phyloP scores from a whole-genome alignment of 2,888 invertebrate genomes.

The Hydrotaea cyrtoneurina region DNA sequence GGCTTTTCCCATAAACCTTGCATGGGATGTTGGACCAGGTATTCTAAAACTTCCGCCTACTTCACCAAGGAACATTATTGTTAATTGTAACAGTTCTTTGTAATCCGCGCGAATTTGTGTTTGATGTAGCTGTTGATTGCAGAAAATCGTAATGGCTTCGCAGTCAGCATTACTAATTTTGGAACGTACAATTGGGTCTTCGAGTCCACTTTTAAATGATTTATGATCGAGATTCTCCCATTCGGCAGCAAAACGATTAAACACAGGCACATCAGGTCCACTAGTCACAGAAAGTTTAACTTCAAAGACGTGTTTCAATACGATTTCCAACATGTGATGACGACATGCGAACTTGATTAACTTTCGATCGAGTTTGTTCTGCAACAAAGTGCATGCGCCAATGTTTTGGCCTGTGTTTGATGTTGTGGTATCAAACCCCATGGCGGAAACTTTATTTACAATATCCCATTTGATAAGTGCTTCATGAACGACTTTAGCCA shows the following conservation, averaged over 20 bases:
- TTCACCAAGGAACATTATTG: constrained; percentile 31
- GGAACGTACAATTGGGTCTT: background rate
- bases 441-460: constrained; percentile 22
- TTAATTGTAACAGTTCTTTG: constrained; percentile 14
- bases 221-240: background rate
- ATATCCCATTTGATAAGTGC: constrained; percentile 32
- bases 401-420: constrained; percentile 17
- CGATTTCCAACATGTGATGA: constrained; percentile 38
- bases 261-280: constrained; percentile 10
- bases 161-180: constrained; percentile 22
- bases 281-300: constrained; percentile 19
- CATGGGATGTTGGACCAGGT: constrained; percentile 27
- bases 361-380: constrained; percentile 28
- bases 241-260: background rate
- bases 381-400: background rate
- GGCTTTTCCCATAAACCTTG: constrained; percentile 34
- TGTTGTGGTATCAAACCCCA: constrained; percentile 29
- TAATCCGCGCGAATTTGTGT: constrained; percentile 4
- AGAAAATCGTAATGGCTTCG: constrained; percentile 16
- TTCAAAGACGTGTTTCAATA: constrained; percentile 29
- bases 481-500: constrained; percentile 21
- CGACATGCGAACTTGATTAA: constrained; percentile 38
- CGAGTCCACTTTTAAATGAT: constrained; percentile 1
- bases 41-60: background rate
- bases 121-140: constrained; percentile 21